These are phyloP conservation scores for Pollachius pollachius DNA, from an alignment of 2,113 vertebrate species.

Conservation along the genomic window DNA sequence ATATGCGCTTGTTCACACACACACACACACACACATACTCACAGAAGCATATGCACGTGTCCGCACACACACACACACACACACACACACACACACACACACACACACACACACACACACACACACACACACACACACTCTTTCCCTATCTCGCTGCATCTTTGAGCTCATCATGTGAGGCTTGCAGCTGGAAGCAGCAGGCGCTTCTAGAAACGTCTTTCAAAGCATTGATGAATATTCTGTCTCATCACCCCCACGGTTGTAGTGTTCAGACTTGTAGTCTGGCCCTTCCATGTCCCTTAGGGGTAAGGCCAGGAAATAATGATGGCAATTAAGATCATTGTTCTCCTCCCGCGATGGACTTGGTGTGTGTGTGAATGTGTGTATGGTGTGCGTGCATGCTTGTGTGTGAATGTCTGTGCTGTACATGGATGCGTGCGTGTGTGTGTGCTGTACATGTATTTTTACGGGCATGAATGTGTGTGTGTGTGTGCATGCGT, in stretches of 20 bases:
- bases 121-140: background rate
- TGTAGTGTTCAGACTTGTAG: background rate
- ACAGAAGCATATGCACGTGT: no score
- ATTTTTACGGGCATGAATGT: background rate
- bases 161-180: background rate
- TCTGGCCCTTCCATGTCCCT: no score
- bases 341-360: no score
- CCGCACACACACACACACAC: slow-evolving; percentile 12
- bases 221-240: background rate
- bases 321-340: no score
- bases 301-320: no score
- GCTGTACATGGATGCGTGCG: background rate
- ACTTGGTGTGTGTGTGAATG: no score
- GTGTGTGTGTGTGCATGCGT: background rate
- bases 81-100: background rate
- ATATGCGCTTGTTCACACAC: no score
- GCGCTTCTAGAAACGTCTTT: background rate
- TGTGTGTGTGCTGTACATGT: no score
- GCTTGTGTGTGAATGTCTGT: no score
- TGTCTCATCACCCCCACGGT: background rate
- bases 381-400: no score
- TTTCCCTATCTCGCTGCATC: no score
- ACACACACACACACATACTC: background rate
- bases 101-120: slow-evolving; percentile 10
- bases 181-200: background rate